phyloP scores from a whole-genome alignment of 2,113 vertebrate genomes.

The Catharus minimus region DNA sequence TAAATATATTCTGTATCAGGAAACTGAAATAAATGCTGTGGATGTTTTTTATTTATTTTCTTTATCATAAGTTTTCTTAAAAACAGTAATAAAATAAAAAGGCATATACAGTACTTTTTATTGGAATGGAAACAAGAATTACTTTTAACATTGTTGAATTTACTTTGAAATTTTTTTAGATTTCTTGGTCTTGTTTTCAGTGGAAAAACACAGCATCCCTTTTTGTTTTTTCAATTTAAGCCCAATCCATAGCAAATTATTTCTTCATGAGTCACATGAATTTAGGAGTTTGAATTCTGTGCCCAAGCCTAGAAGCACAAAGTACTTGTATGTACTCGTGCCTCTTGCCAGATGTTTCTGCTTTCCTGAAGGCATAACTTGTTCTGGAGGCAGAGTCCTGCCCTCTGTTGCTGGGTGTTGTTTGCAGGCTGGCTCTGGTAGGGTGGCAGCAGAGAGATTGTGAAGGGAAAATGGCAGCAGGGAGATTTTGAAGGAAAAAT shows the following conservation, averaged over 20 bases:
- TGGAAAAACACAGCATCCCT: background rate
- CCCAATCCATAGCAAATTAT: background rate
- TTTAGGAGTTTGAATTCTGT: background rate
- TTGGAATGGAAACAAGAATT: background rate
- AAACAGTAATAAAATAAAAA: background rate
- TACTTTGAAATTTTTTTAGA: background rate
- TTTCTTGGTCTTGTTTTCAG: background rate
- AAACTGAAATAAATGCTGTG: background rate
- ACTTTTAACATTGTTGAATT: background rate
- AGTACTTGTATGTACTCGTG: rapidly evolving
- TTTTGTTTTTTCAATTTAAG: background rate
- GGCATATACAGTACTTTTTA: background rate
- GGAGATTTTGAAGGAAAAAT: background rate
- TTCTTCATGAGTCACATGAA: background rate
- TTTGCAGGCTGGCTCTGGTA: background rate
- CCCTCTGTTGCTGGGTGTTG: background rate
- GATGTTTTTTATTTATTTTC: background rate
- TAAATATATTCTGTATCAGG: background rate
- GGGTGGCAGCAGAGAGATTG: background rate
- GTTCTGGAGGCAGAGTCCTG: background rate
- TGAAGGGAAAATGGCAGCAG: background rate
- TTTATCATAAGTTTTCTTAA: background rate
- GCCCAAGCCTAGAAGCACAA: background rate
- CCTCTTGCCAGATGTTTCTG: background rate
- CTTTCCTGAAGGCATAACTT: background rate